These are phyloP conservation scores for Drosophila sulfurigaster DNA, from an alignment of 1,140 invertebrate species.

Conservation along the genomic window DNA sequence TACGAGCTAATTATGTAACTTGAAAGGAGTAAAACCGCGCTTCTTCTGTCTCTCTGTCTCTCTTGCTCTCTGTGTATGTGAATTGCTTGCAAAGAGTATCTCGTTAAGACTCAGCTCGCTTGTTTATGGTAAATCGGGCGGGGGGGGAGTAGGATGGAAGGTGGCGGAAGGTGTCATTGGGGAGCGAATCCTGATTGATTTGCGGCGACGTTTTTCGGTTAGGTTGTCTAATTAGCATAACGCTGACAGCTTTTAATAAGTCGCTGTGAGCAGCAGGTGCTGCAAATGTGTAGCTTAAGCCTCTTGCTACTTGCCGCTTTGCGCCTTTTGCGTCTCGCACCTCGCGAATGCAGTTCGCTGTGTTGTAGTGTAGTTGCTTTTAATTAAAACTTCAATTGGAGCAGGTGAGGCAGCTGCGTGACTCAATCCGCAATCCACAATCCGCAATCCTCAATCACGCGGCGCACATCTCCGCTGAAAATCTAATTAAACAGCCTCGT, in stretches of 20 bases:
- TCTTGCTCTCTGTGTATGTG: neutral
- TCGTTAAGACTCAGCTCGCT: neutral
- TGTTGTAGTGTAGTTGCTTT: conserved; percentile 57
- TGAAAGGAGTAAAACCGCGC: neutral
- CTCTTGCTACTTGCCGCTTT: neutral
- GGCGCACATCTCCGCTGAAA: conserved; percentile 65
- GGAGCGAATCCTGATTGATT: conserved; percentile 61
- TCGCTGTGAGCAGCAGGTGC: conserved; percentile 50
- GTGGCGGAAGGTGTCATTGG: neutral
- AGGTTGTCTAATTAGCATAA: conserved; percentile 68
- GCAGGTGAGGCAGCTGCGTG: conserved; percentile 41
- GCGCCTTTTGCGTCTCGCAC: too few relatives aligned
- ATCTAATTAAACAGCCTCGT: conserved; percentile 73
- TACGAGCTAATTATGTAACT: neutral
- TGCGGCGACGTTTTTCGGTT: conserved; percentile 54
- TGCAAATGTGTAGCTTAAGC: conserved; percentile 44
- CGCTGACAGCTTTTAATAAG: conserved; percentile 71
- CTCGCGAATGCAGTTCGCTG: conserved; percentile 39
- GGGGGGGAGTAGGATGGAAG: neutral
- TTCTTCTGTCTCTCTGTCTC: neutral
- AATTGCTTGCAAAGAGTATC: conserved; percentile 5
- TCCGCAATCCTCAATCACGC: conserved; percentile 59
- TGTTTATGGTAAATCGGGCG: neutral
- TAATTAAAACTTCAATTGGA: conserved; percentile 74
- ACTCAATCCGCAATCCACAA: conserved; percentile 57